Evolutionary conservation across 2,113 vertebrate species (phyloP), one percentile per base, ranked within the genome.

Genomic region (Anoura caudifer): DNA sequence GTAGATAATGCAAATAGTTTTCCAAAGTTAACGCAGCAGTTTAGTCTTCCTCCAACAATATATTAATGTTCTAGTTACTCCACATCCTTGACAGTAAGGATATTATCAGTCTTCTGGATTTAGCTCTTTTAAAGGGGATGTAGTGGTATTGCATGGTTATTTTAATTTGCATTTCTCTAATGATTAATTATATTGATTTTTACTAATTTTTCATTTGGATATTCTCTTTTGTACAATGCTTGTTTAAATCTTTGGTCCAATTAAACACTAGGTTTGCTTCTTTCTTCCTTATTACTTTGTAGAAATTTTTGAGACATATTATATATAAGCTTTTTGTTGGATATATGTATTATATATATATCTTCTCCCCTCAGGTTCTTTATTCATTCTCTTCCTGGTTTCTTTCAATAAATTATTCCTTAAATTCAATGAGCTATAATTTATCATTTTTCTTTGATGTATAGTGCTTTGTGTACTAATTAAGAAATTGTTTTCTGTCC

Each of bases 381-480:
- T 94, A 92, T 94, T 85, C 17, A 56, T 4, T 92, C 50, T 92
- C 22, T 59, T 91, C n/a, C 41, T 94, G 20, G 16, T 52, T 15
- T 81, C 17, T 87, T 87, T 92, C 79, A 69, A 45, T 79, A 83
- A 87, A 63, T 85, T 72, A 22, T 10, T 91, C 76, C 26, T 96
- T 83, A 92, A 92, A 77, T 36, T 59, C 86, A 43, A 81, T 20
- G 4, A 65, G 36, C 10, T 70, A 65, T 12, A 84, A 17, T 75
- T 36, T 87, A 43, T 89, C 13, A 72, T 31, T 81, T 86, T 85
- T 77, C 22, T 47, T 92, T 63, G 9, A 24, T 88, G 14, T 47
- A 22, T 36, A 61, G 38, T 81, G 10, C 45, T 63, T 79, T 93
- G 26, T 87, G 1, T 31, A 47, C 38, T 72, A 85, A 47, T 89